Base-by-base conservation (phyloP, 2,888 invertebrate species). In the Fragum whitleyi region DNA sequence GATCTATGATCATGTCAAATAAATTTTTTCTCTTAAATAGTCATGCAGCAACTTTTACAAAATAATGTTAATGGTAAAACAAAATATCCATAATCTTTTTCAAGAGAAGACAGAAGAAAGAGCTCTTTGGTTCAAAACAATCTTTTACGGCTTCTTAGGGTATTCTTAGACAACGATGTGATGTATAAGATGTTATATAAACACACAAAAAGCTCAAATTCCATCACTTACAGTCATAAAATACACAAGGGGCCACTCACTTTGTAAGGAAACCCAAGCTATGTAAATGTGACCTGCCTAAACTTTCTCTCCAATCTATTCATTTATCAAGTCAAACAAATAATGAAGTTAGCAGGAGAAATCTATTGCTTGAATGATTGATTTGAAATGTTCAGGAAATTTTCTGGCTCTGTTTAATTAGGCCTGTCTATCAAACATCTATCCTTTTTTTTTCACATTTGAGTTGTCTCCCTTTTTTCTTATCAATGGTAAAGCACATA, bases 351-450 rank as follows among this genome's bases (percentile, higher is more conserved):
- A 47, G n/a, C 47, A 47, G 47, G 16, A 47, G 16, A 47, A 47
- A 47, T 47, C 47, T 47, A 47, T 47, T 47, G 47, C 19, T 47
- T 47, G 47, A 47, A n/a, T 47, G 47, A 47, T 47, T 47, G 47
- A 47, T 47, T 47, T 9, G 47, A 47, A 47, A 47, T 47, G 47
- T 47, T 47, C 47, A 47, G 14, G 47, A 47, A 47, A 47, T 14
- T 9, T 47, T 47, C 32, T 47, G 47, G 39, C 16, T 47, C 47
- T 47, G 47, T 47, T 47, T 47, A 47, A 47, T 47, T 47, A 47
- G 47, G 7, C 47, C n/a, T 47, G 47, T 47, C 47, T 47, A 47
- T 47, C 47, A 47, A 47, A 47, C n/a, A 47, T 47, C 47, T 47
- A 47, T 47, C 47, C n/a, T 47, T 47, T 47, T 47, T 47, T n/a